Conservation (phyloP, 1,140 invertebrate genomes). For the Andricus grossulariae region DNA sequence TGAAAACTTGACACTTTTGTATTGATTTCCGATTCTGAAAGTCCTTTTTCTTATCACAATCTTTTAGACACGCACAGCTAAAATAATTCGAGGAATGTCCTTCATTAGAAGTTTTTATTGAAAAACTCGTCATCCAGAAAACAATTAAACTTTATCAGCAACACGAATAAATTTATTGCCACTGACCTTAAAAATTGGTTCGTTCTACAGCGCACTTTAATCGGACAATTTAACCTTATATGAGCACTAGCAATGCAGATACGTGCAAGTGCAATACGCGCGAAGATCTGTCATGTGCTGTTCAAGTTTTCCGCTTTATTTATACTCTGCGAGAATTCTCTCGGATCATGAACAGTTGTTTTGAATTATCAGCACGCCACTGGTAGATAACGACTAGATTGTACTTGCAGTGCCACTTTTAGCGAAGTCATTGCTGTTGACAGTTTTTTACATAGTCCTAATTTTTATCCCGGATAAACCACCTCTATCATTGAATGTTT, state of each 20-base stretch:
- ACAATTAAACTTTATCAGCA: not conserved
- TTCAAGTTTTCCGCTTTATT: conserved; percentile 7
- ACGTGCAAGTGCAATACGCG: not conserved
- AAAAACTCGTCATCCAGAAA: too few relatives aligned
- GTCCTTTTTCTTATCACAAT: too few relatives aligned
- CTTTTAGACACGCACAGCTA: too few relatives aligned
- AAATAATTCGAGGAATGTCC: too few relatives aligned
- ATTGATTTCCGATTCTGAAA: too few relatives aligned
- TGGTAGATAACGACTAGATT: not conserved
- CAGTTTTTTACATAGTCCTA: not conserved
- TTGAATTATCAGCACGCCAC: conserved; percentile 1
- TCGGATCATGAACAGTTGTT: not conserved
- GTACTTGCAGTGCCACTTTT: not conserved
- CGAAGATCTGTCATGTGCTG: not conserved
- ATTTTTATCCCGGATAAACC: too few relatives aligned
- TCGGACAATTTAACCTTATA: not conserved
- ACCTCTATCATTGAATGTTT: too few relatives aligned
- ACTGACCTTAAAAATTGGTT: conserved; percentile 5
- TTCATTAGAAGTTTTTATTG: too few relatives aligned
- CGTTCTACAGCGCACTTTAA: not conserved
- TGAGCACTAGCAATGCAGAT: not conserved
- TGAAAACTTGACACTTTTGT: too few relatives aligned
- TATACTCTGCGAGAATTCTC: not conserved
- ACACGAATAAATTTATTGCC: not conserved
- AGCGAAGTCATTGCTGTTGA: not conserved